Evolutionary conservation across 2,797 vertebrate genomes (phyloP).

Genomic region (Clarias platycephalus): DNA sequence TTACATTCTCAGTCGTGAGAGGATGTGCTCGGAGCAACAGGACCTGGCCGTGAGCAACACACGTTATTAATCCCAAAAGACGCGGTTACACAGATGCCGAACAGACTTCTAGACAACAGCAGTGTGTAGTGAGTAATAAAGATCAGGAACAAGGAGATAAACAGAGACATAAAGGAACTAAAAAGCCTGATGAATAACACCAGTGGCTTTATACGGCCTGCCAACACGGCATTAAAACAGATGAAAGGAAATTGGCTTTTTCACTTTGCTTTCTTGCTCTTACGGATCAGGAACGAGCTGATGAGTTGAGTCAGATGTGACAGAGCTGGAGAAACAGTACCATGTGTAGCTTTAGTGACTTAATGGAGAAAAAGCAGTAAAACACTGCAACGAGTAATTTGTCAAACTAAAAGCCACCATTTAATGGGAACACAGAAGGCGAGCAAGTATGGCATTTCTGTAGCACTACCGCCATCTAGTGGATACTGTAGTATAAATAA

Average conservation of each 20-base stretch:
- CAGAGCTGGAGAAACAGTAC: not conserved
- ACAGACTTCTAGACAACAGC: not conserved
- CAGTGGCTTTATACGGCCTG: not conserved
- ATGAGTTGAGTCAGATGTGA: not conserved
- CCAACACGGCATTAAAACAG: constrained; percentile 8
- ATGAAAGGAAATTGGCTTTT: not conserved
- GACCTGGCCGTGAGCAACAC: not conserved
- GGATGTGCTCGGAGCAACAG: not conserved
- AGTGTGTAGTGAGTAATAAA: constrained; percentile 9
- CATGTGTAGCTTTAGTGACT: not conserved
- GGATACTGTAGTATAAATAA: not conserved
- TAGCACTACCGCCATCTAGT: constrained; percentile 14
- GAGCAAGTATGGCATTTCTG: not conserved
- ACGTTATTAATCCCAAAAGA: constrained; percentile 10
- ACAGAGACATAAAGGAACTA: not conserved
- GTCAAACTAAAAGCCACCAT: not conserved
- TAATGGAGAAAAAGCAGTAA: not conserved
- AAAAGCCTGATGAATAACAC: constrained; percentile 13
- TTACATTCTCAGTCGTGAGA: not conserved
- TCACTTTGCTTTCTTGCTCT: not conserved
- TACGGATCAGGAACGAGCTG: not conserved
- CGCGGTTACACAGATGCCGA: not conserved
- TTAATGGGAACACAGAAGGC: not conserved
- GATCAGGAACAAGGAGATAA: not conserved
- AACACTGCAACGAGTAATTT: not conserved